Evolutionary conservation across 1,140 invertebrate species (phyloP).

Genomic region (Drosophila suzukii): DNA sequence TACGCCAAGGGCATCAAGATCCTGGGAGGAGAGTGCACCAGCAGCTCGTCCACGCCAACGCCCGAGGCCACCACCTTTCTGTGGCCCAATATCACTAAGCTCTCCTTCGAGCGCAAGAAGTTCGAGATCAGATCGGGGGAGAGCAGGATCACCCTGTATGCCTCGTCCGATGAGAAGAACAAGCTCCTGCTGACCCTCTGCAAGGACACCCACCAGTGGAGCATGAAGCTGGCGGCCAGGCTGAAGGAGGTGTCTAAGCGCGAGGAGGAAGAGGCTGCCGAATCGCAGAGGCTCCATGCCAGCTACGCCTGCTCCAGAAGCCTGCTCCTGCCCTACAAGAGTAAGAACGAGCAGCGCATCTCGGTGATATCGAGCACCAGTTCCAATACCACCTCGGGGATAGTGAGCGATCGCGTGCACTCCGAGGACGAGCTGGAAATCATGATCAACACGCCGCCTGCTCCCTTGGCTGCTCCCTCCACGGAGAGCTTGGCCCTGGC

Average conservation of each 20-base stretch:
- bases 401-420: conserved; percentile 96
- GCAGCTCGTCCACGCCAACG: conserved; percentile 35
- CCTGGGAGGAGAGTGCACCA: conserved; percentile 85
- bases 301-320: conserved; percentile 89
- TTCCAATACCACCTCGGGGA: conserved; percentile 97
- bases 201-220: conserved; percentile 96
- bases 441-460: conserved; percentile 90
- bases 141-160: conserved; percentile 95
- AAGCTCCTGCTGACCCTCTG: conserved; percentile 95
- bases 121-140: conserved; percentile 96
- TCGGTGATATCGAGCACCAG: conserved; percentile 96
- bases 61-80: conserved; percentile 90
- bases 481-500: conserved; percentile 90
- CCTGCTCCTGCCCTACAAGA: conserved; percentile 87
- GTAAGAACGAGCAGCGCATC: conserved; percentile 91
- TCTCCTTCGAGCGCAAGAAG: conserved; percentile 98
- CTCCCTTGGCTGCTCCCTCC: conserved; percentile 86
- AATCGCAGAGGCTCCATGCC: conserved; percentile 85
- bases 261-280: conserved; percentile 88
- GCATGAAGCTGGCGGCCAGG: conserved; percentile 94
- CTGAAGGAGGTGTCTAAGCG: conserved; percentile 91
- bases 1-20: conserved; percentile 95
- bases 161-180: conserved; percentile 95
- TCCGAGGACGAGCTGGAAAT: conserved; percentile 96
- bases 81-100: conserved; percentile 96